Evolutionary conservation across 2,888 invertebrate genomes (phyloP), one percentile per base, ranked within the genome.

Genomic region (Chaitophorus viminalis): DNA sequence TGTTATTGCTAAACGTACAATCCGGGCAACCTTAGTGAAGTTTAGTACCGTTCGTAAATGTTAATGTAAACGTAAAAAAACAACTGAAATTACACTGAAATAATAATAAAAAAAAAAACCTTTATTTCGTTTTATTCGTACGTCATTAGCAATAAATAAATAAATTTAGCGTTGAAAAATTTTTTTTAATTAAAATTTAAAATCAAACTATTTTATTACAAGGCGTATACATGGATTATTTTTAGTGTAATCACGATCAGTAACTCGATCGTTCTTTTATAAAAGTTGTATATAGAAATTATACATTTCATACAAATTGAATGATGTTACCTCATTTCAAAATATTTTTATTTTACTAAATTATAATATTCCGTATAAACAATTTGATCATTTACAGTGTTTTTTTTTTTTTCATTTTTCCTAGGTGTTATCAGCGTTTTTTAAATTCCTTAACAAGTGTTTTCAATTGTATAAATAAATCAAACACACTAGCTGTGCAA

Each of bases 31-130:
- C 39, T 81, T 81, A 65, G 14, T 31, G 68, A 46, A 68, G 31
- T 68, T 70, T 46, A 68, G 5, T 70, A 31, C n/a, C 39, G 46
- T 46, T 70, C 29, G 21, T 68, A 81, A 79, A 31, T 70, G 18
- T 21, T 60, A 46, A 68, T n/a, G 68, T 39, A 46, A 46, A 21
- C 68, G 6, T 81, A 78, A 65, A 81, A 79, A 78, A 79, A 65
- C 14, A 54, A 65, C 36, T 17, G 60, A 65, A 65, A 79, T 36
- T 60, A 78, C n/a, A 60, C n/a, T n/a, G n/a, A n/a, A n/a, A 60
- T 36, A 3, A 54, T 14, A 77, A 79, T 11, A 46, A 54, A 79
- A 68, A 79, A 79, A 77, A 39, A 17, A 33, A 33, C 39, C 36
- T 3, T 39, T n/a, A 39, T 21, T 9, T 29, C n/a, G 21, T 81